These are phyloP conservation scores for Phytoseiulus persimilis DNA, from an alignment of 2,888 invertebrate genomes.

Conservation along the genomic window DNA sequence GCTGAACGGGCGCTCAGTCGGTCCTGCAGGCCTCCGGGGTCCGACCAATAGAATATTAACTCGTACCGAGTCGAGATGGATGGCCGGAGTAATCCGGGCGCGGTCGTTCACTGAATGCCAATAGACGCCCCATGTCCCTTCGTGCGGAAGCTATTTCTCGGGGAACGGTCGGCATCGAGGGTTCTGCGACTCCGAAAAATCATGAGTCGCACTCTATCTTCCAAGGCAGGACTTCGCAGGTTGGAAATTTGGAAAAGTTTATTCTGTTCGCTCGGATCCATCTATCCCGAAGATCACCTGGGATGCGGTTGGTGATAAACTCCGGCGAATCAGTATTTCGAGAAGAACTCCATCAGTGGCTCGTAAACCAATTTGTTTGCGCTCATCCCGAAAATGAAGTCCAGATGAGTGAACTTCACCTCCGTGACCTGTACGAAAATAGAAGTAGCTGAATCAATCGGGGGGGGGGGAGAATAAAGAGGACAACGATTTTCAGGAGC, in stretches of 20 bases:
- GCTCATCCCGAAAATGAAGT: background rate
- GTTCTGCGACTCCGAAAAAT: background rate
- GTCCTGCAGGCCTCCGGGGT: background rate
- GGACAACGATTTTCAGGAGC: background rate
- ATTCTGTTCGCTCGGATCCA: background rate
- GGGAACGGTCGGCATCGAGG: background rate
- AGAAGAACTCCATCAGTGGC: background rate
- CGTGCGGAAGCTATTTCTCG: background rate
- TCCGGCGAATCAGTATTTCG: background rate
- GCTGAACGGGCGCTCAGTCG: background rate
- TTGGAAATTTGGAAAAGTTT: background rate
- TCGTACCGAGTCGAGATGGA: background rate
- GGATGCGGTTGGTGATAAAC: background rate
- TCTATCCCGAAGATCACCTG: no score
- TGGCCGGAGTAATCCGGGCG: background rate
- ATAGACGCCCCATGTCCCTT: background rate
- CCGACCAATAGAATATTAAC: background rate
- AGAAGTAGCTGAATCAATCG: background rate
- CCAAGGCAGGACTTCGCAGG: background rate
- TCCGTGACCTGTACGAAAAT: background rate
- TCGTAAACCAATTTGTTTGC: background rate
- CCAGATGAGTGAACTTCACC: background rate
- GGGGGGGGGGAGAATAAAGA: background rate
- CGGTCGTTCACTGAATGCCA: slow-evolving; percentile 5
- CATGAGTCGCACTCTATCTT: background rate